Conservation (phyloP, 2,888 invertebrate genomes). For the Iphiclides podalirius region DNA sequence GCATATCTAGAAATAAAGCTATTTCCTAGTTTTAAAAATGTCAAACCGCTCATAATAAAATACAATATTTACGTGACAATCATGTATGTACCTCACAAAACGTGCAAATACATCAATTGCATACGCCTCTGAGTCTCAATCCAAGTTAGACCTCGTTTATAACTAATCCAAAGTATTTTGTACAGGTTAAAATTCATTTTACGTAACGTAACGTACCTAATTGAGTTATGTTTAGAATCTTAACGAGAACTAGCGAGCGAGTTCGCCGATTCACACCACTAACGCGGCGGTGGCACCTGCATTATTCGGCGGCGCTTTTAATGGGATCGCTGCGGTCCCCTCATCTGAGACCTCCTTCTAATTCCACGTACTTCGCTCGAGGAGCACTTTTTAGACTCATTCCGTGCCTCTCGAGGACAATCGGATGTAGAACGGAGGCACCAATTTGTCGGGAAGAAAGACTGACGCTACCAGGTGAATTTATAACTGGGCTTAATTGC, state of each 20-base stretch:
- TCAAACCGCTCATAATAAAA: no score
- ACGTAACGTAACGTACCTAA: neutral
- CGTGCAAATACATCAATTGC: no score
- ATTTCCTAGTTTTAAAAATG: no score
- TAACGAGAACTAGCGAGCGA: neutral
- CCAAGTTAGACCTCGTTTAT: no score
- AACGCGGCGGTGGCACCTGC: slow-evolving; percentile 46
- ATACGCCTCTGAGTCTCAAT: no score
- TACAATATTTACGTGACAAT: no score
- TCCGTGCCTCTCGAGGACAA: slow-evolving; percentile 61
- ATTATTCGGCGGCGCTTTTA: slow-evolving; percentile 45
- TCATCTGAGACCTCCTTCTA: slow-evolving; percentile 50
- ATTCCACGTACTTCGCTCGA: slow-evolving; percentile 53
- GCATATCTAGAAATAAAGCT: no score
- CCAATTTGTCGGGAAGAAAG: slow-evolving; percentile 40
- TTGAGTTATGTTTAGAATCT: neutral
- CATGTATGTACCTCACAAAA: no score
- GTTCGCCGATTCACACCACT: slow-evolving; percentile 28
- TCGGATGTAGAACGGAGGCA: slow-evolving; percentile 52
- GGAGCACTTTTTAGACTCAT: slow-evolving; percentile 66
- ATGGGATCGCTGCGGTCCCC: slow-evolving; percentile 50
- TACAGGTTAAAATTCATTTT: no score
- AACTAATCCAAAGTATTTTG: no score
- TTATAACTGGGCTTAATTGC: slow-evolving; percentile 16
- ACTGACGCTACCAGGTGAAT: slow-evolving; percentile 18